A percentile compares a stretch with the other conserved stretches of the same genome.
phyloP scores from a whole-genome alignment of 2,888 invertebrate genomes.

The Theretra japonica region DNA sequence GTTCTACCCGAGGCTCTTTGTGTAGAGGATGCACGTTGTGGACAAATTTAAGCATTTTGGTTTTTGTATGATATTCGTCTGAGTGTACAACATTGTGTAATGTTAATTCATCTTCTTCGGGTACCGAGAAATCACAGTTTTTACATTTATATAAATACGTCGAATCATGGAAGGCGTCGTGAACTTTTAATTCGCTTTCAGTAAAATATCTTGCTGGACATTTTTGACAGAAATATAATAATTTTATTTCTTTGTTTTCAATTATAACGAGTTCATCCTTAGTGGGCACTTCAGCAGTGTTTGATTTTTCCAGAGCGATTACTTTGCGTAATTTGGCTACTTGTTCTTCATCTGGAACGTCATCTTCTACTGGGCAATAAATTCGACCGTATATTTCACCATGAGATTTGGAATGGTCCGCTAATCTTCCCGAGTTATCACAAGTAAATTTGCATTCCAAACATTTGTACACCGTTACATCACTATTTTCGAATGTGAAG shows the following conservation, averaged over 20 bases:
- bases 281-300: slow-evolving; percentile 48
- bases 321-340: slow-evolving; percentile 76
- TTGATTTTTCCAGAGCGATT: slow-evolving; percentile 69
- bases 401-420: slow-evolving; percentile 91
- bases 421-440: slow-evolving; percentile 88
- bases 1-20: slow-evolving; percentile 86
- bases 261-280: slow-evolving; percentile 55
- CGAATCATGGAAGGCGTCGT: slow-evolving; percentile 88
- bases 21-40: slow-evolving; percentile 87
- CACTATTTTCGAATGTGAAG: slow-evolving; percentile 77
- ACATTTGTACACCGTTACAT: slow-evolving; percentile 86
- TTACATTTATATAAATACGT: slow-evolving; percentile 88
- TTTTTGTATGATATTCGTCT: slow-evolving; percentile 91
- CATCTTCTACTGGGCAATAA: slow-evolving; percentile 88
- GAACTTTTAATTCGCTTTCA: slow-evolving; percentile 89
- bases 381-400: slow-evolving; percentile 89
- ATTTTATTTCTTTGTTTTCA: slow-evolving; percentile 66
- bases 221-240: slow-evolving; percentile 90
- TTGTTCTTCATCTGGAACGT: slow-evolving; percentile 88
- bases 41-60: slow-evolving; percentile 87
- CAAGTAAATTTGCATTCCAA: slow-evolving; percentile 92
- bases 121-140: slow-evolving; percentile 90
- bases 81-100: slow-evolving; percentile 90
- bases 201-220: slow-evolving; percentile 94
- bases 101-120: slow-evolving; percentile 87